Percentiles rank a stretch among this genome's conserved stretches.
Evolutionary conservation across 2,797 vertebrate genomes (phyloP).

Genomic region (Podargus strigoides): DNA sequence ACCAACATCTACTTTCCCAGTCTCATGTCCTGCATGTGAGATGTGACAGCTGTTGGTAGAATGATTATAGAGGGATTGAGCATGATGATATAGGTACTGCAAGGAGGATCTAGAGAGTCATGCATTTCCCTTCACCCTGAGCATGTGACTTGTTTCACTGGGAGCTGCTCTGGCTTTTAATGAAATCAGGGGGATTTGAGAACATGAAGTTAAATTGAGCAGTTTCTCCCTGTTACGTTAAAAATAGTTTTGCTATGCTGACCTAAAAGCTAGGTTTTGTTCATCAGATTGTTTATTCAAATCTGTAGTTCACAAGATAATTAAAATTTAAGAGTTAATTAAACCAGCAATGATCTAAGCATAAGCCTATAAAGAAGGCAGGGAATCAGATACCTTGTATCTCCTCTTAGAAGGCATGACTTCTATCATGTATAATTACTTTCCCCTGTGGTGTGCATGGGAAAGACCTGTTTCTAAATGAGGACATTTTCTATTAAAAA

Average conservation of each 20-base stretch:
- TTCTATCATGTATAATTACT: conserved; percentile 59
- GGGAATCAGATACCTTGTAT: conserved; percentile 35
- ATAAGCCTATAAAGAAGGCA: conserved; percentile 34
- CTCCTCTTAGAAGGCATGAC: conserved; percentile 50
- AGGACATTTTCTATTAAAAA: conserved; percentile 28
- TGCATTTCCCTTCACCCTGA: not conserved
- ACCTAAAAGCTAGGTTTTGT: conserved; percentile 17
- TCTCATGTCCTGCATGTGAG: not conserved
- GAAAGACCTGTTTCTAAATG: conserved; percentile 12
- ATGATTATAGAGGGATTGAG: not conserved
- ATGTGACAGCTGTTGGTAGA: not conserved
- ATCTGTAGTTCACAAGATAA: conserved; percentile 20
- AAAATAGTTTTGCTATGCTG: not conserved
- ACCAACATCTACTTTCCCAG: not conserved
- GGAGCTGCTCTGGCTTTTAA: not conserved
- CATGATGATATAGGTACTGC: not conserved
- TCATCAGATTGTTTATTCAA: conserved; percentile 3
- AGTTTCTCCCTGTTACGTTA: not conserved
- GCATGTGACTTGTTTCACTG: not conserved
- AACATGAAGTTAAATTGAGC: not conserved
- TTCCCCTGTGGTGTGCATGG: not conserved
- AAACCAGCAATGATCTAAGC: conserved; percentile 46
- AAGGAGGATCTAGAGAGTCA: not conserved
- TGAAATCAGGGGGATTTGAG: not conserved
- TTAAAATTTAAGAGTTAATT: conserved; percentile 57